Evolutionary conservation across 2,797 vertebrate species (phyloP), one percentile per base, ranked within the genome.

Genomic region (Gobio occitaniae): DNA sequence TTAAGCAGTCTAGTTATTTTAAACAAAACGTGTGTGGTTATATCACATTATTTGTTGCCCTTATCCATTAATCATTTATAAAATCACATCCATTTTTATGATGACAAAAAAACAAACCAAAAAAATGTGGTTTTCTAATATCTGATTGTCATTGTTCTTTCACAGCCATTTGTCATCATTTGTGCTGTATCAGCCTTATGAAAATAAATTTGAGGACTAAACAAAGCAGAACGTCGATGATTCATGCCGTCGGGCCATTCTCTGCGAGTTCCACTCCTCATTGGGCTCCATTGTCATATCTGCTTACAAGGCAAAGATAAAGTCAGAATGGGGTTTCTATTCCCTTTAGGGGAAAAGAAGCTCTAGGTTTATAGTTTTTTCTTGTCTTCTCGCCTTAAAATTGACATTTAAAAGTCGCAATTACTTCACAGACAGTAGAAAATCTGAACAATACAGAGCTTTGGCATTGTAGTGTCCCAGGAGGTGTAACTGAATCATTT

Each of bases 281-380:
- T 61, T 74, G 80, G 81, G 81, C 29, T 83, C 52, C 50, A 80
- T 79, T 86, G 80, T 87, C 25, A 25, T 79, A 56, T 85, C 36
- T 86, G 84, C 84, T 87, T 82, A 74, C 84, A 84, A 84, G 78
- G 78, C 86, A 87, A 84, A 87, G 82, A 71, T 81, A 82, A 78
- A 81, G 78, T 65, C 38, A 65, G 72, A 79, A 87, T 76, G 32
- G 77, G 61, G 81, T 82, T 78, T 76, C 11, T 65, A n/a, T 82
- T 84, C 56, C 59, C 77, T 65, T 65, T 15, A 56, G 68, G 86
- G 72, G 29, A 63, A 32, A 80, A 38, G 5, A 82, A 52, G 12
- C 17, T 44, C 11, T 81, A 13, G n/a, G 56, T 54, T 79, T 85
- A 85, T 72, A 25, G 19, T 72, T 71, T 52, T 54, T 72, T 66